Evolutionary conservation across 2,797 vertebrate genomes (phyloP).

Genomic region (Allochrocebus solatus): DNA sequence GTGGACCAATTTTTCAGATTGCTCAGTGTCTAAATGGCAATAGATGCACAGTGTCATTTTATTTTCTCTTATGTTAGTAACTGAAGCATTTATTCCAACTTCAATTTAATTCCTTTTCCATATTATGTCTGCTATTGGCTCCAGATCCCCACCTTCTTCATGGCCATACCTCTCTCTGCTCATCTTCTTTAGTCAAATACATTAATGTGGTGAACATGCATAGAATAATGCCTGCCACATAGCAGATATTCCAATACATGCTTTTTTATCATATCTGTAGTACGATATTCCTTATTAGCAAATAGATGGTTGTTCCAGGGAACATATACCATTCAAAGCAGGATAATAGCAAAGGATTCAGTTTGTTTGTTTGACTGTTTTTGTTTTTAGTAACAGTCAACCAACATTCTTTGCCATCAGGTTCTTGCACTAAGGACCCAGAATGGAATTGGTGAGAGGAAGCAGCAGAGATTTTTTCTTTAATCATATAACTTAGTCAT

Average conservation of each 20-base stretch:
- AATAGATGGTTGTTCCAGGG: not conserved
- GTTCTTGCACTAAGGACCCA: not conserved
- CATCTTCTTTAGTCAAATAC: not conserved
- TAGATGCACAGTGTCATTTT: not conserved
- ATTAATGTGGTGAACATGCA: not conserved
- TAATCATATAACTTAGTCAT: not conserved
- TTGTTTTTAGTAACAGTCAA: slow-evolving; percentile 2
- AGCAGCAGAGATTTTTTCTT: not conserved
- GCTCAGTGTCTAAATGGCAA: slow-evolving; percentile 8
- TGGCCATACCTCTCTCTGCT: not conserved
- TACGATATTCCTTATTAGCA: not conserved
- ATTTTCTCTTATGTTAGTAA: slow-evolving; percentile 35
- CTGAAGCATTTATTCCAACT: not conserved
- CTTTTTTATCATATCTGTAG: not conserved
- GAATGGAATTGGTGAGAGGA: not conserved
- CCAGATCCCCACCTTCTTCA: not conserved
- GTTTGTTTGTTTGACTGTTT: not conserved
- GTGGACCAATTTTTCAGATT: slow-evolving; percentile 13
- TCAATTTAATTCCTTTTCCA: not conserved
- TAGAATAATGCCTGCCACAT: not conserved
- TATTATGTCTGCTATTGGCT: not conserved
- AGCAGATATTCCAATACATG: not conserved
- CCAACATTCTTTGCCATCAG: not conserved
- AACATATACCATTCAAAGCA: not conserved
- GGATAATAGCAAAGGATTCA: not conserved